Evolutionary conservation across 2,113 vertebrate genomes (phyloP), one percentile per base, ranked within the genome.

Genomic region (Melanerpes aurifrons): DNA sequence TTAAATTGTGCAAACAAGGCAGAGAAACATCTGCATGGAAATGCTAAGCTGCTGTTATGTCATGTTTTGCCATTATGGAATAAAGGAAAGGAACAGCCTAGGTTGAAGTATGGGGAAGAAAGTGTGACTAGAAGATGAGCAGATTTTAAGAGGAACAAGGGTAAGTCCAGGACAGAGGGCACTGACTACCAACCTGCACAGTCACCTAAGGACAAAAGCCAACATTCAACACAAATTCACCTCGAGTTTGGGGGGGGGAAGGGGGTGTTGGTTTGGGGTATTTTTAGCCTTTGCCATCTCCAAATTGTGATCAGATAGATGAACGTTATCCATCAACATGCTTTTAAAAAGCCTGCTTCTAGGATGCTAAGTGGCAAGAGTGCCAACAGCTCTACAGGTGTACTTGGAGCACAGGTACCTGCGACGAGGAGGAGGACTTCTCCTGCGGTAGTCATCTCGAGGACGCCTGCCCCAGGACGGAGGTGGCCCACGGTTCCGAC

Each of bases 401-500:
- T 89, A 91, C 47, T 90, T 58, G 16, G 56, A 53, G 84, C 93
- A 54, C 74, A 87, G 93, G 96, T 99, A 99, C 99, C 99, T 98
- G 98, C 99, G 98, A 48, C 99, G 98, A 86, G 98, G 98, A 68
- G 98, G 98, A 77, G 98, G 98, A 93, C 99, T 99, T 48, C 99
- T 98, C 31, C 99, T 98, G 25, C 99, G 98, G 74, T 98, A 97
- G 80, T 99, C 99, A 70, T 99, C 99, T 28, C 99, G 98, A 75
- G 99, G 98, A 17, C 99, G 98, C 63, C 99, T 98, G 96, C 98
- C 98, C 99, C 99, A 99, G 12, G 98, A 99, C 2, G 98, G 99
- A 85, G 99, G 99, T 7, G 99, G 98, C 9, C 99, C 99, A 6
- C 99, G 98, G 97, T 98, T 99, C 90, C 99, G 97, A 74, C 99